Conservation (phyloP, 2,888 invertebrate species). For the Sipha maydis region DNA sequence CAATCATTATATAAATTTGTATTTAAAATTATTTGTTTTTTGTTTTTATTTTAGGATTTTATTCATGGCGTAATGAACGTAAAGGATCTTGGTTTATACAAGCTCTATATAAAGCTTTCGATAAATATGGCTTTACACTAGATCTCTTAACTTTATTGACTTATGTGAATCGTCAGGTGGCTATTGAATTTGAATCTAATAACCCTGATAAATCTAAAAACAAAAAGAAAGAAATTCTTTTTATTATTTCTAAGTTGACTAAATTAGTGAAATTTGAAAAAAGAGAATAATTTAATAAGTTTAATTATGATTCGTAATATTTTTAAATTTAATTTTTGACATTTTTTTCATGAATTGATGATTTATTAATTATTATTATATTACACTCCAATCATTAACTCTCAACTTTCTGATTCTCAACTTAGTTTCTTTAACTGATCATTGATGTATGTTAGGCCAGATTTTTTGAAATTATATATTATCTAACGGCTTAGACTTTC, state of each 20-base stretch:
- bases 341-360: no score
- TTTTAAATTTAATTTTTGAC: no score
- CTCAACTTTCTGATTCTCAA: no score
- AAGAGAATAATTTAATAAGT: background rate
- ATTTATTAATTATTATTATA: no score
- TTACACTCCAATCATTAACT: no score
- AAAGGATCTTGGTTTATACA: constrained; percentile 98
- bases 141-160: constrained; percentile 89
- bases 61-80: constrained; percentile 93
- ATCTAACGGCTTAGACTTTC: no score
- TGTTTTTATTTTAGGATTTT: constrained; percentile 75
- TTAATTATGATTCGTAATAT: no score
- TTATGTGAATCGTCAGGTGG: constrained; percentile 85
- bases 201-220: constrained; percentile 85
- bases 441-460: no score
- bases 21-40: background rate
- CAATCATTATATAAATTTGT: constrained; percentile 15
- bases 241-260: constrained; percentile 90
- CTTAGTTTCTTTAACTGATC: no score
- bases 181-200: constrained; percentile 90
- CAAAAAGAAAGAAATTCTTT: constrained; percentile 92
- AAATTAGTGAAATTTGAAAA: constrained; percentile 76
- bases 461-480: no score
- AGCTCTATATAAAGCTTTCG: constrained; percentile 84
- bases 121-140: constrained; percentile 77